These are phyloP conservation scores for Graphium colonna DNA, from an alignment of 2,888 invertebrate genomes.

Conservation along the genomic window DNA sequence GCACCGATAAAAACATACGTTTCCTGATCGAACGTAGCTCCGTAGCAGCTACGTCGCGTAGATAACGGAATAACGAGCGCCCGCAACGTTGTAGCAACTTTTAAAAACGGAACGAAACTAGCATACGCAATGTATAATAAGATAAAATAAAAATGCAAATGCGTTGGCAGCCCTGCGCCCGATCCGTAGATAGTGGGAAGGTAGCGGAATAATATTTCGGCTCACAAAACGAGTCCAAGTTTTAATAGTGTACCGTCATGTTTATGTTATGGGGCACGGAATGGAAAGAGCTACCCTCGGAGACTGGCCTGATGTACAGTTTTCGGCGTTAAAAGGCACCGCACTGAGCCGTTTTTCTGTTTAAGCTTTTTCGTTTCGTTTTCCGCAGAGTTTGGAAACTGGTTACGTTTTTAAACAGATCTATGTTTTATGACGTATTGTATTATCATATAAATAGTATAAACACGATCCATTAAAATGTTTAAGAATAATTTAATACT, in stretches of 20 bases:
- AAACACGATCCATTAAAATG: too few species aligned
- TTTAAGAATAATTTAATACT: too few species aligned
- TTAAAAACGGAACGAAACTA: constrained; percentile 36
- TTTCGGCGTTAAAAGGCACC: constrained; percentile 34
- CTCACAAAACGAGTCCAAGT: constrained; percentile 78
- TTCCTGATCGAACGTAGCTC: constrained; percentile 15
- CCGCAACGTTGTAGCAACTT: constrained; percentile 35
- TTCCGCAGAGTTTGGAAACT: constrained; percentile 5
- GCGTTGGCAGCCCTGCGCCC: constrained; percentile 61
- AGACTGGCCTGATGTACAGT: constrained; percentile 31
- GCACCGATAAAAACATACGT: constrained; percentile 20
- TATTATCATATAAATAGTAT: not conserved
- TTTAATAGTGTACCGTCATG: constrained; percentile 77
- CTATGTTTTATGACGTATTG: not conserved
- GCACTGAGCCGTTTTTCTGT: constrained; percentile 16
- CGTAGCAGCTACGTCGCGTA: constrained; percentile 6
- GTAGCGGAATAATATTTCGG: constrained; percentile 78
- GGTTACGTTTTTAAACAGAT: not conserved
- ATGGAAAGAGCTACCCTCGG: constrained; percentile 43
- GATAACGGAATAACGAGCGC: constrained; percentile 19
- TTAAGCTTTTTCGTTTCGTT: constrained; percentile 13
- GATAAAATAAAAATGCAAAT: constrained; percentile 70
- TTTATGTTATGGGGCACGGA: constrained; percentile 70
- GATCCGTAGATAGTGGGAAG: constrained; percentile 65
- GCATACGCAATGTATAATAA: constrained; percentile 41